phyloP scores from a whole-genome alignment of 2,113 vertebrate genomes.

The Climacteris rufus region DNA sequence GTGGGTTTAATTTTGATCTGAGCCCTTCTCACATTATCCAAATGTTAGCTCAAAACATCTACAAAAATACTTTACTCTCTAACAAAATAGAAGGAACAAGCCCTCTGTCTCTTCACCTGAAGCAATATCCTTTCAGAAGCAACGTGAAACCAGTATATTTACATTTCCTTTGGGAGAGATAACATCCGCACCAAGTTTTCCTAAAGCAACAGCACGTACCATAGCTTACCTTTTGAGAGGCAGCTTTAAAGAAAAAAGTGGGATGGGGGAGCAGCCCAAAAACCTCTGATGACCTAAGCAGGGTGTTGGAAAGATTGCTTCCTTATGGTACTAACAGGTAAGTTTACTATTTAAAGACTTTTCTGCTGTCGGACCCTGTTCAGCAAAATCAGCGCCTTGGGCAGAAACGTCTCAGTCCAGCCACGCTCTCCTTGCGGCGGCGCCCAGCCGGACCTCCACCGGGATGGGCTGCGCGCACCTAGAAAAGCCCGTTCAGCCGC shows the following conservation, averaged over 20 bases:
- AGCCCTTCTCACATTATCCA: background rate
- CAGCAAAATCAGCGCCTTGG: background rate
- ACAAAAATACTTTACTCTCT: background rate
- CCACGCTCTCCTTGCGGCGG: too few relatives aligned
- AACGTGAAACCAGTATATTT: background rate
- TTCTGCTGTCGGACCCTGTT: background rate
- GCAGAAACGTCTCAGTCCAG: accelerated
- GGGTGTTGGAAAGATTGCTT: accelerated
- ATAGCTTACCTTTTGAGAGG: background rate
- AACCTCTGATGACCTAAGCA: background rate
- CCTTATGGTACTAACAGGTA: background rate
- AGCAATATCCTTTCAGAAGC: background rate
- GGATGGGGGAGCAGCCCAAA: accelerated
- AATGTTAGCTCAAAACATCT: background rate
- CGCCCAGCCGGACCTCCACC: background rate
- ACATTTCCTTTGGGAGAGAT: background rate
- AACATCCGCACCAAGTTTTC: background rate
- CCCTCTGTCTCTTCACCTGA: background rate
- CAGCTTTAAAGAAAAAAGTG: background rate
- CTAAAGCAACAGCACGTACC: background rate
- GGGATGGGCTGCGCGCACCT: background rate
- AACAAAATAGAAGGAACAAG: background rate
- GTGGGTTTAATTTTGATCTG: background rate
- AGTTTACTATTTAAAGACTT: background rate
- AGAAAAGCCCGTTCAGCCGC: background rate